Conservation (phyloP, 2,888 invertebrate species). For the Polymixis flavicincta region DNA sequence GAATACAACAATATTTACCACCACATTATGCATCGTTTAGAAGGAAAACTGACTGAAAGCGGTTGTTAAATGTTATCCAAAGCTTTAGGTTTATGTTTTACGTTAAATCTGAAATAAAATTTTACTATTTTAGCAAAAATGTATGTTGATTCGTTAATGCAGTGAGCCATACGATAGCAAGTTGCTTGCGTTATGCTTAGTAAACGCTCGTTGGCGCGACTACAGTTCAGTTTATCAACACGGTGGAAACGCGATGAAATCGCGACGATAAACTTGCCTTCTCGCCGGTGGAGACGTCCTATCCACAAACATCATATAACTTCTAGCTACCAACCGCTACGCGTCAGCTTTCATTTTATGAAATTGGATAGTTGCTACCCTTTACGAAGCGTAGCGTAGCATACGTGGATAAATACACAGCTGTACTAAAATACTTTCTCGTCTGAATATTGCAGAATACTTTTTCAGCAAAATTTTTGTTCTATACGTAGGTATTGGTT, state of each 20-base stretch:
- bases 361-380: conserved; percentile 64
- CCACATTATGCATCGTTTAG: conserved; percentile 29
- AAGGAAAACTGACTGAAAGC: conserved; percentile 56
- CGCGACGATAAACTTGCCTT: conserved; percentile 73
- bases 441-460: conserved; percentile 49
- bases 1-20: conserved; percentile 52
- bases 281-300: conserved; percentile 65
- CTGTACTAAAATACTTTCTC: conserved; percentile 36
- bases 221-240: conserved; percentile 74
- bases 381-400: conserved; percentile 61
- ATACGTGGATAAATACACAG: conserved; percentile 38
- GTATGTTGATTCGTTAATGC: conserved; percentile 31
- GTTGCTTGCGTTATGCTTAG: conserved; percentile 46
- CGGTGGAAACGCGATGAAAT: conserved; percentile 75
- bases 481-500: conserved; percentile 30
- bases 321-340: conserved; percentile 59
- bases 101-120: conserved; percentile 6
- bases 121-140: conserved; percentile 16
- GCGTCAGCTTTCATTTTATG: conserved; percentile 67
- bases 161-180: conserved; percentile 43
- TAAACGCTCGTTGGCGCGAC: conserved; percentile 64
- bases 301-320: conserved; percentile 66
- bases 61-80: conserved; percentile 36
- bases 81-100: conserved; percentile 10
- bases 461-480: conserved; percentile 36